These are phyloP conservation scores for Manacus vitellinus DNA, from an alignment of 2,113 vertebrate genomes.

Conservation along the genomic window DNA sequence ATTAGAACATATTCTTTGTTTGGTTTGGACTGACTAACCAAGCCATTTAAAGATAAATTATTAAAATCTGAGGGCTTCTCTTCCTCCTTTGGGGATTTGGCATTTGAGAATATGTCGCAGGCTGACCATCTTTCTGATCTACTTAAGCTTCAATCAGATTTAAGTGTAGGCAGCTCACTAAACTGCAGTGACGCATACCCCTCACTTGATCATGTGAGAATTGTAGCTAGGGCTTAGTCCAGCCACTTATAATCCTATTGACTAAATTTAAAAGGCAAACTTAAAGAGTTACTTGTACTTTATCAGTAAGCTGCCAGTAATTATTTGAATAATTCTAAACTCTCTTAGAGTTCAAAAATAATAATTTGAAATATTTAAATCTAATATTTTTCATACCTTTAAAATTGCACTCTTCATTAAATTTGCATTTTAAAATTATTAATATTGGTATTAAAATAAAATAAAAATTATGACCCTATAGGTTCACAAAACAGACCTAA, in stretches of 20 bases:
- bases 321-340: not conserved
- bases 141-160: not conserved
- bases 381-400: not conserved
- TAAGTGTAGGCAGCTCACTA: not conserved
- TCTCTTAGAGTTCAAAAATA: not conserved
- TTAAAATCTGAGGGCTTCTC: not conserved
- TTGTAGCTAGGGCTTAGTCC: not conserved
- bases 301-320: not conserved
- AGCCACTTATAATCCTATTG: not conserved
- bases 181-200: not conserved
- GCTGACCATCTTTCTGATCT: not conserved
- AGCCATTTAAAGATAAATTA: not conserved
- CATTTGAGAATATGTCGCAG: not conserved
- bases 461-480: not conserved
- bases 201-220: not conserved
- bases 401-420: not conserved
- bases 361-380: not conserved
- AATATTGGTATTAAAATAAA: not conserved
- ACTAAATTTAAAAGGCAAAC: not conserved
- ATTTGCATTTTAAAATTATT: not conserved
- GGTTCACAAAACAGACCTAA: not conserved
- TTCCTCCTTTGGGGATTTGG: not conserved
- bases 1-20: not conserved
- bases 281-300: not conserved
- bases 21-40: not conserved